Conservation (phyloP, 2,113 vertebrate species). For the Isurus oxyrinchus region DNA sequence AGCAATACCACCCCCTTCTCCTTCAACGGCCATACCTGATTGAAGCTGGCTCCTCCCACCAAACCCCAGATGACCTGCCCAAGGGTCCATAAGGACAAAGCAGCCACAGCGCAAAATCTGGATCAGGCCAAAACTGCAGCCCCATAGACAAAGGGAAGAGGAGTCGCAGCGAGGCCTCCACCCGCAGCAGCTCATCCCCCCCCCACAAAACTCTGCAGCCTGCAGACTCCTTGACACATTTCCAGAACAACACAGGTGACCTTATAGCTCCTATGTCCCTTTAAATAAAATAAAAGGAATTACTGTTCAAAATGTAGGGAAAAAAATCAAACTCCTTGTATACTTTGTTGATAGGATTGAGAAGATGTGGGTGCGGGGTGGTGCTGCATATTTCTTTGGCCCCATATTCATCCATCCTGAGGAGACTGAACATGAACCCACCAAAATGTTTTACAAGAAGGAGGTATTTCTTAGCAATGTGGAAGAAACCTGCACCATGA, state of each 20-base stretch:
- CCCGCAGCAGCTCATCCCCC: too few species aligned
- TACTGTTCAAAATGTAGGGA: neutral
- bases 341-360: slow-evolving; percentile 63
- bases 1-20: too few species aligned
- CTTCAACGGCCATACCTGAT: neutral
- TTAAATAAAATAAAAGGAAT: neutral
- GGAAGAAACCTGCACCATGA: slow-evolving; percentile 94
- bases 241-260: neutral
- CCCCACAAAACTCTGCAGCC: too few species aligned
- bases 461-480: slow-evolving; percentile 97
- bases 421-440: slow-evolving; percentile 95
- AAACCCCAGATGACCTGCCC: neutral
- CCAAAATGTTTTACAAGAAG: slow-evolving; percentile 99
- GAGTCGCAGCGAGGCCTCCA: too few species aligned
- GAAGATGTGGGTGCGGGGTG: slow-evolving; percentile 96
- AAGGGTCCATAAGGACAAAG: neutral
- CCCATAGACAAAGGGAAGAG: neutral
- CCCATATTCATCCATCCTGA: slow-evolving; percentile 98
- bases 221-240: neutral
- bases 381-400: slow-evolving; percentile 92
- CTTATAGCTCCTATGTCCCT: neutral
- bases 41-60: neutral
- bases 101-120: neutral
- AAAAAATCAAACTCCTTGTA: neutral
- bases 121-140: neutral